Evolutionary conservation across 2,888 invertebrate genomes (phyloP), one percentile per base, ranked within the genome.

Genomic region (Drosophila buzzatii): DNA sequence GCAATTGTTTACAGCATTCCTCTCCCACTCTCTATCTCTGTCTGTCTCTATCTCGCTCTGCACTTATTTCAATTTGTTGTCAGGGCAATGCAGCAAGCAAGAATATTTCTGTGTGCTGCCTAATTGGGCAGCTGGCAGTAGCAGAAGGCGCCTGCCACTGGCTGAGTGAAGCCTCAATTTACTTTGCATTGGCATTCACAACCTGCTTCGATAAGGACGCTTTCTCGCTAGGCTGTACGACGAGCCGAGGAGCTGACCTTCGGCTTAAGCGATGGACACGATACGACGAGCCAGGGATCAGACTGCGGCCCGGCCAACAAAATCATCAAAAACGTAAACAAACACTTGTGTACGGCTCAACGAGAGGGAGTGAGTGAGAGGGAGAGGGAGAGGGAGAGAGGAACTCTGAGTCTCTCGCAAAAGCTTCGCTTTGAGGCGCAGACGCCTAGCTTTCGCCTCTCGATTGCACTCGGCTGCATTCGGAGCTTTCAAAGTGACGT

Each of bases 401-500:
- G 2, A 4, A 10, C n/a, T 6, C 49, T 27, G 27, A n/a, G n/a
- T 8, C 41, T 8, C 41, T n/a, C n/a, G n/a, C 6, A 23, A 78
- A 78, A 79, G 78, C 79, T 79, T 49, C 8, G 7, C 1, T 0
- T 18, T 14, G 4, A 0, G 20, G 52, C 55, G 55, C 47, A 49
- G 27, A 53, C 73, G 73, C 56, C 64, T n/a, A 2, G 18, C n/a
- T 7, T 14, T 27, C 12, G 31, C 16, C 55, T 55, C 55, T 41
- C 79, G 51, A 39, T 33, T 70, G 66, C 73, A 65, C 35, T 60
- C 62, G 63, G 67, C 57, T 64, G 74, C 78, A 72, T 59, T 23
- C 33, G 47, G 52, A 82, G 86, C 86, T 84, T 82, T 68, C 14
- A 0, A 23, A 47, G 73, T 90, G 89, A 90, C 91, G 90, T 85